Conservation (phyloP, 2,888 invertebrate genomes). For the Ennomos fuscantarius region DNA sequence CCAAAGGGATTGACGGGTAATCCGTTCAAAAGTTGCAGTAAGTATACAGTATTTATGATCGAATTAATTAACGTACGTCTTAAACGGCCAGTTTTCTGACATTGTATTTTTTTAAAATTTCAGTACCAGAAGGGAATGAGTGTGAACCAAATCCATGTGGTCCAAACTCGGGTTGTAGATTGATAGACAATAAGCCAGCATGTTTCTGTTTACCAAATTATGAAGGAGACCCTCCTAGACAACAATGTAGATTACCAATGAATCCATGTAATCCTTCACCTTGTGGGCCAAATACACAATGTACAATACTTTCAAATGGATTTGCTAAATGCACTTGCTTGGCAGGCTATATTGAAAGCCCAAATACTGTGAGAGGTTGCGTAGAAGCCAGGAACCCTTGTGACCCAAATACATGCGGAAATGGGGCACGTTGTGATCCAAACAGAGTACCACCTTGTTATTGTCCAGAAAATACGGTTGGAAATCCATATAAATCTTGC, state of each 20-base stretch:
- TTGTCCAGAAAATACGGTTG: constrained; percentile 92
- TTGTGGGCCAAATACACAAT: constrained; percentile 95
- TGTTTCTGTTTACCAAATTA: constrained; percentile 96
- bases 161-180: constrained; percentile 92
- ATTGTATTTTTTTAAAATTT: constrained; percentile 54
- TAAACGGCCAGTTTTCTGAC: too few relatives aligned
- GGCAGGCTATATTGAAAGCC: constrained; percentile 93
- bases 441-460: constrained; percentile 92
- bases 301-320: constrained; percentile 90
- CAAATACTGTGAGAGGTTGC: constrained; percentile 94
- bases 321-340: constrained; percentile 95
- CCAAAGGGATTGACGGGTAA: constrained; percentile 96
- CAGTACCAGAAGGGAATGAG: constrained; percentile 95
- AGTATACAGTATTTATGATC: constrained; percentile 68
- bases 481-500: constrained; percentile 93
- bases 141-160: constrained; percentile 94
- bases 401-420: constrained; percentile 92
- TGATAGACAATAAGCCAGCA: constrained; percentile 89
- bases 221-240: constrained; percentile 92
- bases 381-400: constrained; percentile 92
- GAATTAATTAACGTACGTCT: too few relatives aligned
- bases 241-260: constrained; percentile 88
- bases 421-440: constrained; percentile 92
- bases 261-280: constrained; percentile 94
- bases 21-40: constrained; percentile 96